phyloP scores from a whole-genome alignment of 2,888 invertebrate species.

The Apomyelois bistriatella region DNA sequence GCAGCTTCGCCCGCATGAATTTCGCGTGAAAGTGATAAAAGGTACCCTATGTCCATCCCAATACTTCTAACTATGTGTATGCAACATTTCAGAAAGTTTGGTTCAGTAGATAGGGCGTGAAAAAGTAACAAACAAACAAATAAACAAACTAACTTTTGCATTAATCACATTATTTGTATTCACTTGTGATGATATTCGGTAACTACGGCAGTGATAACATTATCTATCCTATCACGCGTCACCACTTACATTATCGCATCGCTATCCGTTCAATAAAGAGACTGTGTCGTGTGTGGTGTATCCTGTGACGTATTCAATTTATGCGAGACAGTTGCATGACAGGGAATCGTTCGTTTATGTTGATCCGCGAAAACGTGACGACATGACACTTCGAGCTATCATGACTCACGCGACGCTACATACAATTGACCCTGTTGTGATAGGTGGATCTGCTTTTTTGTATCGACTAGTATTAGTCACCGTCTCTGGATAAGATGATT shows the following conservation, averaged over 20 bases:
- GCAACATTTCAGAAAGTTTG: no score
- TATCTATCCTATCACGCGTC: conserved; percentile 24
- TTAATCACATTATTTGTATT: no score
- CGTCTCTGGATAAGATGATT: conserved; percentile 42
- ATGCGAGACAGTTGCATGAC: conserved; percentile 34
- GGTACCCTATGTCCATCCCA: no score
- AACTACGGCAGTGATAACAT: conserved; percentile 12
- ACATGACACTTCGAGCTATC: conserved; percentile 47
- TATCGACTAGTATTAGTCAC: conserved; percentile 59
- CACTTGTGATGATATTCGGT: neutral
- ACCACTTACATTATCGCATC: conserved; percentile 16
- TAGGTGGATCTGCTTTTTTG: conserved; percentile 53
- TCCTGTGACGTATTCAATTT: conserved; percentile 41
- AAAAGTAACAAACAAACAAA: no score
- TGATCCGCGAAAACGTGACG: conserved; percentile 63
- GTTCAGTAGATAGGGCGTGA: no score
- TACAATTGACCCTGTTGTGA: conserved; percentile 49
- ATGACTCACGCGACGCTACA: conserved; percentile 53
- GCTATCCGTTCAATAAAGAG: conserved; percentile 2
- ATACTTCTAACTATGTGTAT: no score
- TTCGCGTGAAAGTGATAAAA: no score
- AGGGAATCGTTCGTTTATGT: conserved; percentile 19
- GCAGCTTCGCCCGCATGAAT: no score
- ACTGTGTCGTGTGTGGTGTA: conserved; percentile 21
- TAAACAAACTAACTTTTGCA: no score